phyloP scores from a whole-genome alignment of 30 jellyfish, hydroid and myxozoan species.

The Aurelia aurita region DNA sequence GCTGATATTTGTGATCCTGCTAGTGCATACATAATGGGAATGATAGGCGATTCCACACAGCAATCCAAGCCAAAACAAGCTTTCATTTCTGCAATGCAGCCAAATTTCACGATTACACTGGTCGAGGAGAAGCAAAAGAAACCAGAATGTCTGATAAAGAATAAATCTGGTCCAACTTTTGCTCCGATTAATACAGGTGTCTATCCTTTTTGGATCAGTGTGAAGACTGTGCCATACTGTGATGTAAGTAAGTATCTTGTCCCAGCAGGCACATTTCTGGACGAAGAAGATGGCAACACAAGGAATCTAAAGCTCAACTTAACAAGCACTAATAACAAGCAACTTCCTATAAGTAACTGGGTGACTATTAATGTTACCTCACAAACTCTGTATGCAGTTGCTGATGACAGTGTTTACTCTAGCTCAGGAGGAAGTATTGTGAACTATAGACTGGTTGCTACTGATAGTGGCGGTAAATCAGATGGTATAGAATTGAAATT shows the following conservation, averaged over 20 bases:
- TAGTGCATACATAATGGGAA: conserved; percentile 28
- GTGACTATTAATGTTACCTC: conserved; percentile 32
- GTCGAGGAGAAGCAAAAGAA: conserved; percentile 23
- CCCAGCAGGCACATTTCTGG: conserved; percentile 71
- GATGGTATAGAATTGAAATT: conserved; percentile 5
- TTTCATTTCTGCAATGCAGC: conserved; percentile 65
- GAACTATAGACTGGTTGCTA: conserved; percentile 36
- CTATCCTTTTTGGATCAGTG: not conserved
- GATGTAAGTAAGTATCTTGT: conserved; percentile 34
- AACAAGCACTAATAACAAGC: conserved; percentile 7
- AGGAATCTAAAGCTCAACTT: conserved; percentile 62
- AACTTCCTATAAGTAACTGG: conserved; percentile 43
- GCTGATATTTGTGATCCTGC: conserved; percentile 66
- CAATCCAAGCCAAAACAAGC: conserved; percentile 31
- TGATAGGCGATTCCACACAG: conserved; percentile 26
- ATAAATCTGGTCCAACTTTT: conserved; percentile 62
- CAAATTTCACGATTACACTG: conserved; percentile 51
- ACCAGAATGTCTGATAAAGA: conserved; percentile 31
- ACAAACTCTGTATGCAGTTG: conserved; percentile 43
- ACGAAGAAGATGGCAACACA: conserved; percentile 88
- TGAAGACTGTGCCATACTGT: conserved; percentile 50
- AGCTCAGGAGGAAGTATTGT: not conserved
- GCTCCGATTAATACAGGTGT: too few relatives aligned
- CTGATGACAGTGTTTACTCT: conserved; percentile 24
- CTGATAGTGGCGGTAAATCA: conserved; percentile 52